Evolutionary conservation across 2,888 invertebrate species (phyloP), one percentile per base, ranked within the genome.

Genomic region (Hermaeophaga mercurialis): DNA sequence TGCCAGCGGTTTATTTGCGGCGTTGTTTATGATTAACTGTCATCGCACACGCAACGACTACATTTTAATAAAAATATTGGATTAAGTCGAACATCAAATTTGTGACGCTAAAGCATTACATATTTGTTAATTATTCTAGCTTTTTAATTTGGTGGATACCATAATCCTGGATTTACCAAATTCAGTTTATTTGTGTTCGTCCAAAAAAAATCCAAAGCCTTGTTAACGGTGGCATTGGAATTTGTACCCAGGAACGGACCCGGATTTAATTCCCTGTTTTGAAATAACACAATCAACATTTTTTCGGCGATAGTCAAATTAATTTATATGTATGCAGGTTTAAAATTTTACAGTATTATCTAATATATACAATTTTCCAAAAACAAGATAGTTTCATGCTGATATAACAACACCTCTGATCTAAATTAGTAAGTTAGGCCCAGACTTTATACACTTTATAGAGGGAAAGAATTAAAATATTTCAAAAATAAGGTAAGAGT

Each of bases 1-100:
- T 63, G 63, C 63, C 63, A 63, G 52, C 33, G 48, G 60, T 63
- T 61, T 63, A 63, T 63, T 63, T 63, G 63, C 57, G 54, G 57
- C 58, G 58, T 61, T 61, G 63, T 63, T 63, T 63, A 60, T 61
- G 59, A 60, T 60, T 59, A 56, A 63, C 52, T 52, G 34, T 44
- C 49, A 47, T 56, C 57, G 38, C n/a, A 50, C 50, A 54, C 50
- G 46, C 50, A 48, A 50, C 39, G 43, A 54, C 46, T 46, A 46
- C 43, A 36, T 47, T 54, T 54, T 58, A 41, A 47, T 46, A 43
- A 54, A 54, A 54, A 58, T 58, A 58, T 49, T 54, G 17, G 28
- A 45, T 41, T 47, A 52, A 34, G 47, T 34, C 47, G 19, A 15
- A 36, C 47, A 47, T 22, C 47, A 34, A 22, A 34, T 34, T 47